A percentile compares a stretch with the other conserved stretches of the same genome.
Conservation (phyloP, 2,888 invertebrate species). For the Eristalis arbustorum region DNA sequence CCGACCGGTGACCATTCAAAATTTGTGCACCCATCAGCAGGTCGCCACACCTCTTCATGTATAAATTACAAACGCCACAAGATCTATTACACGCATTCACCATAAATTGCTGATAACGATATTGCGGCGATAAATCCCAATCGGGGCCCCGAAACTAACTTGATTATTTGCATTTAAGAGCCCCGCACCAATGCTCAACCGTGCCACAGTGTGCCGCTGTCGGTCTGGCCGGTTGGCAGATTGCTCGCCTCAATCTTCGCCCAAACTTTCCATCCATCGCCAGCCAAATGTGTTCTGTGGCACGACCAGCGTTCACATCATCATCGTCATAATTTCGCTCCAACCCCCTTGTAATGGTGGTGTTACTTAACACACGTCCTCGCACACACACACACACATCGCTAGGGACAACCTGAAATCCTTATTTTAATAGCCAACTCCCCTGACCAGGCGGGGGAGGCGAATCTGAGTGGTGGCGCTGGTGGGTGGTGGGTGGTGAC, state of each 20-base stretch:
- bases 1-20: too few species aligned
- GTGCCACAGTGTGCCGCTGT: too few species aligned
- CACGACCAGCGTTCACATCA: conserved; percentile 37
- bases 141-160: conserved; percentile 78
- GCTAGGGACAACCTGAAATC: conserved; percentile 55
- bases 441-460: conserved; percentile 57
- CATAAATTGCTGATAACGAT: conserved; percentile 70
- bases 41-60: conserved; percentile 18
- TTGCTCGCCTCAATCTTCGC: conserved; percentile 9
- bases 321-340: conserved; percentile 68
- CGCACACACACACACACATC: background rate
- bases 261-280: background rate
- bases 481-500: background rate
- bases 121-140: conserved; percentile 77
- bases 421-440: conserved; percentile 66
- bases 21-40: background rate
- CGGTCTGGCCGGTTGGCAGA: conserved; percentile 7
- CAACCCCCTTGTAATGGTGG: conserved; percentile 27
- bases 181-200: conserved; percentile 28
- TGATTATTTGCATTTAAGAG: conserved; percentile 76
- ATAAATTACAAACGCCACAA: conserved; percentile 66
- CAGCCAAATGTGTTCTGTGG: background rate
- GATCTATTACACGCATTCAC: conserved; percentile 69
- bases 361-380: conserved; percentile 25
- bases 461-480: conserved; percentile 6